Percentiles rank a stretch among this genome's conserved stretches.
Evolutionary conservation across 2,797 vertebrate genomes (phyloP).

Genomic region (Microctenopoma steveboyesi): DNA sequence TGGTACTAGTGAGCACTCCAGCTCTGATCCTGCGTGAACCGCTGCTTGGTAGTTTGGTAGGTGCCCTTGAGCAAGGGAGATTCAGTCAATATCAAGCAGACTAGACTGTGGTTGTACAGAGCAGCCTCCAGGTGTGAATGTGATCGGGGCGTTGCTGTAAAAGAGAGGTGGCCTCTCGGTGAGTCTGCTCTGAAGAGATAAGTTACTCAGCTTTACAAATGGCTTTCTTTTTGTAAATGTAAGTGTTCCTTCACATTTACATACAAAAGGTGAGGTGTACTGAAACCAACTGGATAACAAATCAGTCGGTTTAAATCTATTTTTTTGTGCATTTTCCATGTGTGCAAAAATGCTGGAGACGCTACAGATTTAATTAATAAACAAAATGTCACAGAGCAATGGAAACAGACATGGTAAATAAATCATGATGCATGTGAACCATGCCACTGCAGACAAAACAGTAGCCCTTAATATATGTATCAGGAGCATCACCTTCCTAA

Average conservation of each 20-base stretch:
- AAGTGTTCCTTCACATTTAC: background rate
- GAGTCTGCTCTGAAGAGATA: background rate
- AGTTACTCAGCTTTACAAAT: background rate
- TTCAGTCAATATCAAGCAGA: background rate
- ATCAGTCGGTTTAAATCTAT: background rate
- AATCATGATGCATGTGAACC: background rate
- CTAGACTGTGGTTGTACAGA: background rate
- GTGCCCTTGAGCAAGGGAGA: no score
- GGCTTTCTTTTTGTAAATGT: background rate
- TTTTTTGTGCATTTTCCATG: no score
- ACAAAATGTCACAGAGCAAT: no score
- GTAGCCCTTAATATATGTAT: background rate
- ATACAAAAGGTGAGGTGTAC: background rate
- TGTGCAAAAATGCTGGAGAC: background rate
- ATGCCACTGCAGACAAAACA: background rate
- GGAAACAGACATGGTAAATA: no score
- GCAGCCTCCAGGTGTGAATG: no score
- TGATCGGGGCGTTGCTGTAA: background rate
- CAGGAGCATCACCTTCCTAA: background rate
- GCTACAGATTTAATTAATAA: no score
- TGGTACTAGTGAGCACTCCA: background rate
- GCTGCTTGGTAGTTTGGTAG: accelerated
- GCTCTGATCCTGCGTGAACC: background rate
- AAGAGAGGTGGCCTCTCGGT: background rate
- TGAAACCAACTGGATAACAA: background rate